Evolutionary conservation across 92 coral and sea anemone species (phyloP).

Genomic region (Parazoanthus swiftii): DNA sequence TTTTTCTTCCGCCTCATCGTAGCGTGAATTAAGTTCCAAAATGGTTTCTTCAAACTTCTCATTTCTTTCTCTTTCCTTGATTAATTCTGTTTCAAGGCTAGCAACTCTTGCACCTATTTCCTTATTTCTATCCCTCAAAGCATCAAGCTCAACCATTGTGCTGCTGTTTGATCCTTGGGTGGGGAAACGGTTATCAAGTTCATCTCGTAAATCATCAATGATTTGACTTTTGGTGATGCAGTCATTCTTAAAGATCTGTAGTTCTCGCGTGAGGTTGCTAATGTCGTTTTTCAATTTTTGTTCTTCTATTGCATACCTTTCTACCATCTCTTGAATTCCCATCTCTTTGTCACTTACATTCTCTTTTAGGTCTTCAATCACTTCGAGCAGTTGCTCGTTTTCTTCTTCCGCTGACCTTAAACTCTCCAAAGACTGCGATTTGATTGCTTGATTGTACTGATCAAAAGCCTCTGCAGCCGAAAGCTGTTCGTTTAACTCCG

Average conservation of each 20-base stretch:
- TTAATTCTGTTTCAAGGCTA: constrained; percentile 50
- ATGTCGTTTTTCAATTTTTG: constrained; percentile 71
- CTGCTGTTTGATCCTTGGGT: background rate
- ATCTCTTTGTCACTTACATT: constrained; percentile 70
- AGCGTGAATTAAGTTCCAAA: constrained; percentile 44
- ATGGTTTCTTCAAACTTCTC: constrained; percentile 67
- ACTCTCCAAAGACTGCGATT: constrained; percentile 74
- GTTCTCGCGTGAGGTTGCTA: constrained; percentile 56
- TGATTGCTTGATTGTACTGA: constrained; percentile 74
- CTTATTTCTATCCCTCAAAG: constrained; percentile 55
- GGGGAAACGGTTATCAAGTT: constrained; percentile 45
- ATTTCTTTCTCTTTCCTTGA: constrained; percentile 58
- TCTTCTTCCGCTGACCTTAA: constrained; percentile 76
- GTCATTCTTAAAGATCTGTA: constrained; percentile 67
- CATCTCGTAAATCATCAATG: constrained; percentile 67
- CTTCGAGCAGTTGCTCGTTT: constrained; percentile 65
- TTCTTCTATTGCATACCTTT: constrained; percentile 82
- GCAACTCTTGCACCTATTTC: constrained; percentile 55
- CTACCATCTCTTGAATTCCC: constrained; percentile 81
- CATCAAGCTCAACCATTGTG: constrained; percentile 46
- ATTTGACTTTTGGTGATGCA: constrained; percentile 71
- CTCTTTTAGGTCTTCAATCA: constrained; percentile 68
- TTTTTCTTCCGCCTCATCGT: constrained; percentile 51
- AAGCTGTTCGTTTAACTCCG: constrained; percentile 71
- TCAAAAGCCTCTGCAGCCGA: constrained; percentile 70